phyloP scores from a whole-genome alignment of 2,113 vertebrate genomes.

The Zeus faber region DNA sequence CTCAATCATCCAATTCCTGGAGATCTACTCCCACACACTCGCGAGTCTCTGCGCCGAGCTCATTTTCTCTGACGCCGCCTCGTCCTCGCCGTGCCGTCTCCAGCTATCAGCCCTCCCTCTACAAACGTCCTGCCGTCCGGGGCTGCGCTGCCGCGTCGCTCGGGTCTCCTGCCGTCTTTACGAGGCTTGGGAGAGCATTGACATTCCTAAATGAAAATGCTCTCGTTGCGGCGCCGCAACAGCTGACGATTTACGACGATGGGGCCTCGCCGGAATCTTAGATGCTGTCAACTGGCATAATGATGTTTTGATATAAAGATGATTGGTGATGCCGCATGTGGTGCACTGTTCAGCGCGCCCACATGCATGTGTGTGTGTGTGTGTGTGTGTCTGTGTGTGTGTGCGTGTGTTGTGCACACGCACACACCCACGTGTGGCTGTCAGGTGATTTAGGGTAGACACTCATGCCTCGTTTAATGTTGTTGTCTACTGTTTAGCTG shows the following conservation, averaged over 20 bases:
- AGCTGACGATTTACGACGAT: constrained; percentile 88
- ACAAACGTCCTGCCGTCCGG: constrained; percentile 26
- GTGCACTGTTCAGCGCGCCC: constrained; percentile 44
- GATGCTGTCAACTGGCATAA: constrained; percentile 89
- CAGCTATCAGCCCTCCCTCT: constrained; percentile 24
- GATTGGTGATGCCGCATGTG: constrained; percentile 84
- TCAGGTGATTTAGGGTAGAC: constrained; percentile 63
- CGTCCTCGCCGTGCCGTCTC: constrained; percentile 35
- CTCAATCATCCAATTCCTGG: no score
- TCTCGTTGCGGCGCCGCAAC: constrained; percentile 76
- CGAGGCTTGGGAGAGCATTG: constrained; percentile 83
- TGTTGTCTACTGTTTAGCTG: constrained; percentile 61
- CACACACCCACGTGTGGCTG: constrained; percentile 11
- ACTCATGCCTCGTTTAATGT: constrained; percentile 53
- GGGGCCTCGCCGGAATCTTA: constrained; percentile 81
- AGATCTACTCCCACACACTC: no score
- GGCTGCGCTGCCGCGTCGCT: constrained; percentile 49
- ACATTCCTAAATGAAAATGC: constrained; percentile 92
- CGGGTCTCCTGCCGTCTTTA: constrained; percentile 81
- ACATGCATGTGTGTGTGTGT: constrained; percentile 13
- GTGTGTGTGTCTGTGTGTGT: background rate
- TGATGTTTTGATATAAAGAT: constrained; percentile 94
- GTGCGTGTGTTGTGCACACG: constrained; percentile 2
- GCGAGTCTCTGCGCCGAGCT: no score
- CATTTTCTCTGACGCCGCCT: no score